Evolutionary conservation across 1,140 invertebrate genomes (phyloP), one percentile per base, ranked within the genome.

Genomic region (Diuraphis noxia): DNA sequence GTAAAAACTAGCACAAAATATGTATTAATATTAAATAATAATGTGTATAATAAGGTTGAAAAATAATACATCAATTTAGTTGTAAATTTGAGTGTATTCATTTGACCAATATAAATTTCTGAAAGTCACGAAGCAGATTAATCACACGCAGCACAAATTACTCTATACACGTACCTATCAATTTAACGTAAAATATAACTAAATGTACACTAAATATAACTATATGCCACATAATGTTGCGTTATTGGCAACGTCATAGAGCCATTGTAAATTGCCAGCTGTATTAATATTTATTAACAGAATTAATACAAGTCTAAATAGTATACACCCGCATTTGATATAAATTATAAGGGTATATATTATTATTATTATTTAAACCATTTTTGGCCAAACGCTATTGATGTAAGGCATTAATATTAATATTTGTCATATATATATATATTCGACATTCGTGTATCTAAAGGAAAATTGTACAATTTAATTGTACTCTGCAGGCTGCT

Each of bases 261-360:
- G 25, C 38, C 84, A 30, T 86, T 34, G 21, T 86, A 49, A 49
- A 86, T 86, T 86, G 41, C 84, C 43, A 86, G 84, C 10, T 85
- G 41, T 46, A 46, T 46, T 41, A 82, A 30, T 34, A n/a, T 23
- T 49, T 86, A 86, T 49, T 46, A 49, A 46, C 17, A 49, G 30
- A 86, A 86, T 86, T 86, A 86, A 86, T 86, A 86, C 36, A 72
- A 72, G 84, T 86, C 43, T 34, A 46, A 36, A 86, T 43, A n/a
- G 13, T n/a, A 85, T 49, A 86, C n/a, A 86, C 84, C 84, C 84
- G 84, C 84, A 86, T 86, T 49, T 21, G n/a, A 49, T 49, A 46
- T 23, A 85, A 85, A 85, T 85, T 85, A 85, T 85, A 86, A 86
- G 84, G 84, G 84, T 46, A n/a, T 34, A 82, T 21, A 36, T 34